Evolutionary conservation across 2,113 vertebrate genomes (phyloP).

Genomic region (Dinomys branickii): DNA sequence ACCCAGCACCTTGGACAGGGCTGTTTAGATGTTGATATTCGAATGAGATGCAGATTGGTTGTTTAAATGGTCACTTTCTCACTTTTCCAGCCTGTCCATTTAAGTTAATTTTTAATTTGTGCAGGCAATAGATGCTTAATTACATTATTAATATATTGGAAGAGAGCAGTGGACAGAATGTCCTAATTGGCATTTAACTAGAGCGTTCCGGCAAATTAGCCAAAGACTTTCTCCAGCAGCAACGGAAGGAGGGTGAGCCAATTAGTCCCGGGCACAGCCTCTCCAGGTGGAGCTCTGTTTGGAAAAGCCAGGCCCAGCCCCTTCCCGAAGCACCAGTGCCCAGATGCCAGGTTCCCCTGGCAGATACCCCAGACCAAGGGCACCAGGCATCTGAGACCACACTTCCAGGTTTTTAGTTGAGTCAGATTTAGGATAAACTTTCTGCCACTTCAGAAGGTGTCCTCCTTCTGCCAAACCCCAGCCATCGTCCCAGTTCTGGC

Average conservation of each 20-base stretch:
- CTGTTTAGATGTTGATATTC: constrained; percentile 45
- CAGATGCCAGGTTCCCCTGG: not conserved
- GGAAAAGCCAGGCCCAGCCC: not conserved
- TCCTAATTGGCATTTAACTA: constrained; percentile 89
- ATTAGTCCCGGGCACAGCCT: constrained; percentile 73
- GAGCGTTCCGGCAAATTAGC: constrained; percentile 86
- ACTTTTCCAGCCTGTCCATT: constrained; percentile 82
- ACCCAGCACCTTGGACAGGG: not conserved
- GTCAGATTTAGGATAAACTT: not conserved
- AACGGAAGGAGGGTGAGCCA: constrained; percentile 78
- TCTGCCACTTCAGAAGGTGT: not conserved
- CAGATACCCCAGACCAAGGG: not conserved
- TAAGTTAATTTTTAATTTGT: constrained; percentile 86
- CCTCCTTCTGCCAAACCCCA: not conserved
- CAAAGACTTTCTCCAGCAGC: constrained; percentile 70
- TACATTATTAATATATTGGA: constrained; percentile 88
- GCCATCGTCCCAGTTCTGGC: not conserved
- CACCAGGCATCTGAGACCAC: not conserved
- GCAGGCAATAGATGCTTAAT: constrained; percentile 88
- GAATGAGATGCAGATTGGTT: constrained; percentile 82
- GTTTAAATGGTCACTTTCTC: constrained; percentile 83
- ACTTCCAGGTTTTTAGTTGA: not conserved
- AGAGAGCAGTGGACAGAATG: constrained; percentile 84
- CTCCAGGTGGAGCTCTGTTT: not conserved
- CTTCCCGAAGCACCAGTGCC: not conserved